A percentile compares a stretch with the other conserved stretches of the same genome.
phyloP scores from a whole-genome alignment of 2,797 vertebrate species.

The Halcyon chelicuti region DNA sequence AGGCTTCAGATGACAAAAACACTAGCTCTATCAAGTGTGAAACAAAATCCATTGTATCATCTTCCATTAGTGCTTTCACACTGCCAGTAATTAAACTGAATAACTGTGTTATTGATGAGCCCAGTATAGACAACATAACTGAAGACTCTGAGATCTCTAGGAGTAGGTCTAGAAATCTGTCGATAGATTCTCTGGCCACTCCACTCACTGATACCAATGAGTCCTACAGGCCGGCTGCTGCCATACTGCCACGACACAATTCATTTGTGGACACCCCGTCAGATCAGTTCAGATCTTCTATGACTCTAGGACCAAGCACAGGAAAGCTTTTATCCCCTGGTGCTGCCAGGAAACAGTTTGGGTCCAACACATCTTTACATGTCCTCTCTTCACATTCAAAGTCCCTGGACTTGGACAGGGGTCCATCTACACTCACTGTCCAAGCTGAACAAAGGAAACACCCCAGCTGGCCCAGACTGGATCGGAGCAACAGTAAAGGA shows the following conservation, averaged over 20 bases:
- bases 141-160: constrained; percentile 84
- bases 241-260: constrained; percentile 83
- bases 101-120: constrained; percentile 97
- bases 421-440: constrained; percentile 87
- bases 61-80: constrained; percentile 95
- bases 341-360: constrained; percentile 90
- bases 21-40: constrained; percentile 84
- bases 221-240: constrained; percentile 80
- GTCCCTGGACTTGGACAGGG: constrained; percentile 93
- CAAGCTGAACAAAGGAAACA: constrained; percentile 94
- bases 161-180: constrained; percentile 81
- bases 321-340: constrained; percentile 91
- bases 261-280: constrained; percentile 81
- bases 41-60: constrained; percentile 95
- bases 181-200: constrained; percentile 89
- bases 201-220: constrained; percentile 85
- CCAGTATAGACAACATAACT: constrained; percentile 93
- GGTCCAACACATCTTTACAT: constrained; percentile 94
- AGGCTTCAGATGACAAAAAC: constrained; percentile 78
- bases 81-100: constrained; percentile 98
- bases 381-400: constrained; percentile 94
- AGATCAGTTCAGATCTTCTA: constrained; percentile 81
- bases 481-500: constrained; percentile 95
- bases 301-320: constrained; percentile 80
- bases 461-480: constrained; percentile 96